phyloP scores from a whole-genome alignment of 1,140 invertebrate genomes.

The Trichonephila clavipes region DNA sequence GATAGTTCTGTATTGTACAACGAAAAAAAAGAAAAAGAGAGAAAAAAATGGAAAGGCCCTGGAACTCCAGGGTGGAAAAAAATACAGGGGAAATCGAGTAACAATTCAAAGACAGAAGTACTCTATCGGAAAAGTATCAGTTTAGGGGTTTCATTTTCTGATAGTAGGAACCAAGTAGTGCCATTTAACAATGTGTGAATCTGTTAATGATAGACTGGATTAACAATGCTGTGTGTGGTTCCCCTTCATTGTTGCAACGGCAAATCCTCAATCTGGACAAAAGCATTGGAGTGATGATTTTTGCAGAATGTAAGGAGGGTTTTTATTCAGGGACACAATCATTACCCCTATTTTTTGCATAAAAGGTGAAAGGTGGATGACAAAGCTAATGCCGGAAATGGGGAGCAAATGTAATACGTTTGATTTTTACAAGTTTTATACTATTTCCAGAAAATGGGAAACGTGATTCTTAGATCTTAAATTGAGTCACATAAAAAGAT shows the following conservation, averaged over 20 bases:
- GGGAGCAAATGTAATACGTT: neutral
- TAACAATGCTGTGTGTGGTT: constrained; percentile 66
- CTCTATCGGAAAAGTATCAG: constrained; percentile 69
- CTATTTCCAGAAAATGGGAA: neutral
- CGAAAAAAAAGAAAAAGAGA: constrained; percentile 9
- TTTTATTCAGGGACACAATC: neutral
- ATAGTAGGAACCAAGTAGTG: constrained; percentile 53
- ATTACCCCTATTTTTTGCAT: constrained; percentile 22
- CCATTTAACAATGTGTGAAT: constrained; percentile 67
- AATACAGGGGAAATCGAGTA: neutral
- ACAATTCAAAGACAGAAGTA: constrained; percentile 50
- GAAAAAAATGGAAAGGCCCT: constrained; percentile 36
- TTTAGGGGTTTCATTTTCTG: constrained; percentile 52
- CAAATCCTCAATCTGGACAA: constrained; percentile 28
- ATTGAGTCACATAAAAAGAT: neutral
- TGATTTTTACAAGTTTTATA: neutral
- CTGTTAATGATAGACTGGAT: constrained; percentile 73
- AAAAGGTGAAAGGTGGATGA: neutral
- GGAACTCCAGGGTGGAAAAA: neutral
- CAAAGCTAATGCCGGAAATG: neutral
- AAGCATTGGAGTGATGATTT: constrained; percentile 28
- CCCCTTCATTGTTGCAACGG: constrained; percentile 24
- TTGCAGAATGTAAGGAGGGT: neutral
- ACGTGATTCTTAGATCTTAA: neutral
- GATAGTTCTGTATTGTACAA: constrained; percentile 48